A percentile compares a stretch with the other conserved stretches of the same genome.
These are phyloP conservation scores for Tor tambroides DNA, from an alignment of 2,113 vertebrate genomes.

Conservation along the genomic window DNA sequence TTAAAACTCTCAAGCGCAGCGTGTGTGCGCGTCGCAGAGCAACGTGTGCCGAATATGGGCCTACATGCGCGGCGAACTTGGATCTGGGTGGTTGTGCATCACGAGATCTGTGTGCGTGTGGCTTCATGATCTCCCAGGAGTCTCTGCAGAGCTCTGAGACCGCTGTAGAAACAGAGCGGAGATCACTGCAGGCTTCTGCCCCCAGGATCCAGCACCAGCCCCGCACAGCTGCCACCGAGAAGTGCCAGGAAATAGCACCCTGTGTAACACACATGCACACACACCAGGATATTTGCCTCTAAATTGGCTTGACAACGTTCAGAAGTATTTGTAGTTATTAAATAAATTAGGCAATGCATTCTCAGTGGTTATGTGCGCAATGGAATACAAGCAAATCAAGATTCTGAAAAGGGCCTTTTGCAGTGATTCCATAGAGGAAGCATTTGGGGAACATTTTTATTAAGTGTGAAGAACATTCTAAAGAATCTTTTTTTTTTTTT, in stretches of 20 bases:
- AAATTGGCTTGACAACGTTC: slow-evolving; percentile 12
- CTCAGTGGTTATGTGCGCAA: not conserved
- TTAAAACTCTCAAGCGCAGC: slow-evolving; percentile 53
- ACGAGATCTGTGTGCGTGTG: slow-evolving; percentile 34
- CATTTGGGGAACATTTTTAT: too few species aligned
- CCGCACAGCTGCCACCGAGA: slow-evolving; percentile 71
- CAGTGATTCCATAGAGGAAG: too few species aligned
- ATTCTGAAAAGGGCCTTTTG: too few species aligned
- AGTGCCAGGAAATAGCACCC: slow-evolving; percentile 71
- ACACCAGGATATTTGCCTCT: slow-evolving; percentile 44
- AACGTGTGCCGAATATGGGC: slow-evolving; percentile 5
- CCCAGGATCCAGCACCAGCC: slow-evolving; percentile 74
- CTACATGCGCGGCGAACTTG: not conserved
- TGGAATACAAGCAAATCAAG: not conserved
- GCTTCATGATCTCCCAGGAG: slow-evolving; percentile 41
- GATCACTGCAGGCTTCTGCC: slow-evolving; percentile 77
- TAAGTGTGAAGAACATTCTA: too few species aligned
- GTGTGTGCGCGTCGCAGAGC: slow-evolving; percentile 48
- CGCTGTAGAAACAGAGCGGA: slow-evolving; percentile 71
- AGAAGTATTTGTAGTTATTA: slow-evolving; percentile 27
- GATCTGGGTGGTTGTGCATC: not conserved
- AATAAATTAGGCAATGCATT: slow-evolving; percentile 13
- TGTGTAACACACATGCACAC: slow-evolving; percentile 44
- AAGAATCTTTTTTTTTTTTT: too few species aligned
- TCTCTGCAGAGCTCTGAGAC: slow-evolving; percentile 59